A percentile compares a stretch with the other conserved stretches of the same genome.
phyloP scores from a whole-genome alignment of 2,888 invertebrate species.

The Meteorus cinctellus region DNA sequence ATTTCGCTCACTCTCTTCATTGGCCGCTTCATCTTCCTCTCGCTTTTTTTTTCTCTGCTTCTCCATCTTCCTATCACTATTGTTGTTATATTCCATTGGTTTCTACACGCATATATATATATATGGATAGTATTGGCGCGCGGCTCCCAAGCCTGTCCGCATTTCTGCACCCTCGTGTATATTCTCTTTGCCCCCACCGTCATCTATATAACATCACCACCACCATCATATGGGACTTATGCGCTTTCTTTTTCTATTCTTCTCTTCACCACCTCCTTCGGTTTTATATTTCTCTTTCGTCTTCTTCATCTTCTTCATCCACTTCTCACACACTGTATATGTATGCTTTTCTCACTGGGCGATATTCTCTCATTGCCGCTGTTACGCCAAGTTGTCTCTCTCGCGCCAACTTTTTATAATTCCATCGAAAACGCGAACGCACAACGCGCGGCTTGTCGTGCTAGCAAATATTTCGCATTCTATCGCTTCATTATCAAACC shows the following conservation, averaged over 20 bases:
- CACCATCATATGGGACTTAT: neutral
- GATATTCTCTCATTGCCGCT: conserved; percentile 12
- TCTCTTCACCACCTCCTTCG: neutral
- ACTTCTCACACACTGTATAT: neutral
- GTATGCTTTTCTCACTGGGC: neutral
- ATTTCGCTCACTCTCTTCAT: conserved; percentile 47
- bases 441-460: conserved; percentile 63
- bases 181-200: neutral
- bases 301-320: conserved; percentile 16
- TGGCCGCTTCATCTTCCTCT: conserved; percentile 39
- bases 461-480: conserved; percentile 68
- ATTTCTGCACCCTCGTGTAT: neutral
- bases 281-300: conserved; percentile 7
- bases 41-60: conserved; percentile 27
- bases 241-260: neutral
- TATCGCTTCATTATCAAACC: conserved; percentile 68
- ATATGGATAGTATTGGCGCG: neutral
- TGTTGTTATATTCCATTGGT: conserved; percentile 2
- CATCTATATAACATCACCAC: conserved; percentile 7
- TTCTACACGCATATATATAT: conserved; percentile 15
- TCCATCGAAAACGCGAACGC: conserved; percentile 58
- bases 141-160: conserved; percentile 1
- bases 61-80: conserved; percentile 18
- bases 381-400: conserved; percentile 9
- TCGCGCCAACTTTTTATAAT: conserved; percentile 58